Evolutionary conservation across 2,888 invertebrate species (phyloP), one percentile per base, ranked within the genome.

Genomic region (Xylota sylvarum): DNA sequence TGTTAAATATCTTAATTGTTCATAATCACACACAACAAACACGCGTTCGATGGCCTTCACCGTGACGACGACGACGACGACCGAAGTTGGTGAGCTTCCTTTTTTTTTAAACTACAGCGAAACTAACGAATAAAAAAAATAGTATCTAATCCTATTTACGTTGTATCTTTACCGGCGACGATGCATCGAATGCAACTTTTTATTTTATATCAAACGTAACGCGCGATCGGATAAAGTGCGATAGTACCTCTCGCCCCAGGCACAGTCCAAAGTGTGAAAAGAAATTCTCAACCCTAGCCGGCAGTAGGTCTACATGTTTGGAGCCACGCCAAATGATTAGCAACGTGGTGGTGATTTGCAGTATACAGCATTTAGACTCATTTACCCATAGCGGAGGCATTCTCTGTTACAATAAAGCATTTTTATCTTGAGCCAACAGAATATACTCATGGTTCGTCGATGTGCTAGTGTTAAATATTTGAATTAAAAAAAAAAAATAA

Each of bases 1-100:
- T 32, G 35, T 4, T 52, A 48, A 50, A 58, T 27, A 30, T 17
- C 27, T 64, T 65, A 48, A 46, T 55, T 48, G 65, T 35, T 37
- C 35, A 55, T 56, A 73, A 52, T 60, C 14, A 32, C 37, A 67
- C 76, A 32, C n/a, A 62, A 12, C 5, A 43, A 14, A 43, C 35
- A 74, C 67, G n/a, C 55, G 55, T 40, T 50, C 62, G 35, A 37
- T 50, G 72, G 58, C 83, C 83, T 78, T 83, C 72, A 73, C 83
- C 70, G 19, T 82, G 82, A 65, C 43, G 43, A 27, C 35, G 46
- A 58, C 40, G 19, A 12, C 23, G 23, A 23, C 23, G 23, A 23
- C 23, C 23, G 35, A 43, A 5, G 12, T 50, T 52, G 14, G n/a
- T 40, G 7, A 3, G n/a, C 19, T 64, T 69, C 17, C 50, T 62